Evolutionary conservation across 1,140 invertebrate genomes (phyloP), one percentile per base, ranked within the genome.

Genomic region (Heliconius hermathena): DNA sequence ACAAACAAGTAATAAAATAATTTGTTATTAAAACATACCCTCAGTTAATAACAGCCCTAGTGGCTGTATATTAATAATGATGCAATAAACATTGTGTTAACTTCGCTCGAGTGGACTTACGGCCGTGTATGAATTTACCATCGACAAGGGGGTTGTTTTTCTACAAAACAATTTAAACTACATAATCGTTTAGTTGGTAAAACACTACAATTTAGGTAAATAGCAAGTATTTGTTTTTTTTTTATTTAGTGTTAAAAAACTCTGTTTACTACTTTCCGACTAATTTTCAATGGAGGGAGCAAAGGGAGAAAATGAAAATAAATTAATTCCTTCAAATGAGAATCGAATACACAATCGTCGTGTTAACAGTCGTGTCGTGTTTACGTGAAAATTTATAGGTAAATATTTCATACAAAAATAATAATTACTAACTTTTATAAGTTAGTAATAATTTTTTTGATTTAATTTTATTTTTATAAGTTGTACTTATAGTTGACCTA

Each of bases 41-140:
- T 29, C 26, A 13, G 60, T 66, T 66, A n/a, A 66, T 66, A 66
- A 66, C 60, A 11, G 3, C 60, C 22, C 26, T 4, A 66, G 11
- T 16, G 26, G 22, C 13, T 29, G 60, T 66, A 22, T 66, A 66
- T 66, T 66, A 66, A 66, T 66, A 90, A 52, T 52, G 49, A 52
- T 52, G 49, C 49, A 52, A 20, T 52, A 52, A 52, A 52, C 49
- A 52, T 20, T 52, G 18, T 52, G 49, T 52, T 52, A 52, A 20
- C 18, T 52, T 6, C 18, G 87, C 88, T 89, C 84, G 85, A 83
- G 75, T 84, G 85, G 54, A 22, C n/a, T 9, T 22, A 20, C 49
- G 49, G 49, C 49, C 18, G 3, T 9, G 54, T 60, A 60, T 26
- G 20, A 60, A 1, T 60, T 20, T 22, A 22, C 9, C 3, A 60